phyloP scores from a whole-genome alignment of 2,888 invertebrate species.

The Pelosia muscerda region DNA sequence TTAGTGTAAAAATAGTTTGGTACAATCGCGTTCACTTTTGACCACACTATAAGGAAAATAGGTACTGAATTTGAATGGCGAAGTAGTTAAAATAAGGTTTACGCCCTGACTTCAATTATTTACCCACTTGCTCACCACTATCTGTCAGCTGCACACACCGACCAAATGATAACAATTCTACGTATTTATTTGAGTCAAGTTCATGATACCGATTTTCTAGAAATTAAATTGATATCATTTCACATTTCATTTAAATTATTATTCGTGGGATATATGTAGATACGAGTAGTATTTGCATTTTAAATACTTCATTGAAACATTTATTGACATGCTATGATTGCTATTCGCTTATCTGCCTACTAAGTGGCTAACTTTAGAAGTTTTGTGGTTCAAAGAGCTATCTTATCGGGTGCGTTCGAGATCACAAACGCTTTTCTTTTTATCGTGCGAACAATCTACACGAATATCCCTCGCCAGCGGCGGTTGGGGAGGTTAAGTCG shows the following conservation, averaged over 20 bases:
- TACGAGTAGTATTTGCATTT: no score
- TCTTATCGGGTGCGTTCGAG: no score
- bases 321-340: no score
- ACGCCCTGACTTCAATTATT: slow-evolving; percentile 5
- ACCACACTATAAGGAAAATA: neutral
- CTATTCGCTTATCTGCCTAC: no score
- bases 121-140: slow-evolving; percentile 11
- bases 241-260: neutral
- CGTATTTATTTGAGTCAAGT: slow-evolving; percentile 48
- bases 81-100: neutral
- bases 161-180: slow-evolving; percentile 38
- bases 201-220: slow-evolving; percentile 32
- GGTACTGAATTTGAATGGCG: neutral
- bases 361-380: no score
- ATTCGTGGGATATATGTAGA: no score
- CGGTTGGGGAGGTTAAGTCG: no score
- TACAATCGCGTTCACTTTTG: neutral
- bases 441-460: no score
- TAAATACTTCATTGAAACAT: neutral
- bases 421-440: no score
- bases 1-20: neutral
- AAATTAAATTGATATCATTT: slow-evolving; percentile 9
- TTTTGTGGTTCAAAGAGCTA: no score
- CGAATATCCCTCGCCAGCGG: no score
- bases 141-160: slow-evolving; percentile 29